A percentile compares a stretch with the other conserved stretches of the same genome.
Conservation (phyloP, 2,888 invertebrate species). For the Hymenopus coronatus region DNA sequence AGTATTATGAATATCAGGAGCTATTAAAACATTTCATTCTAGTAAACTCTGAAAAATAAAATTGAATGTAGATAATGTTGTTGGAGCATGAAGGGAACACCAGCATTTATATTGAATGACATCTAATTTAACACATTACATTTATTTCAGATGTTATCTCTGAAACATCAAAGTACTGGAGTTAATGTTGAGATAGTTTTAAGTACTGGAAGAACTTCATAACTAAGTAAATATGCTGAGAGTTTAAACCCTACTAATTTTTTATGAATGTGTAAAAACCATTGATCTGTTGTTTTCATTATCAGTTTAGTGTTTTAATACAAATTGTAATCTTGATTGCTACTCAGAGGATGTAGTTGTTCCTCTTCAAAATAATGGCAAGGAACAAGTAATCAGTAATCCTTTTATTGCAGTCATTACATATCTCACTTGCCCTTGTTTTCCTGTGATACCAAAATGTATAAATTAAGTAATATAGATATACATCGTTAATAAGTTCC, state of each 20-base stretch:
- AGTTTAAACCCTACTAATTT: not conserved
- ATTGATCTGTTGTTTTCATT: not conserved
- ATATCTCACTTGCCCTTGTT: conserved; percentile 21
- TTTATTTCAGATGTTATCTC: not conserved
- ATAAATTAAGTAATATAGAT: not conserved
- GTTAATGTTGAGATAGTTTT: not conserved
- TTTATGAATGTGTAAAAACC: not conserved
- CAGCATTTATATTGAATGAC: not conserved
- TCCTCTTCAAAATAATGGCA: not conserved
- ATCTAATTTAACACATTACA: not conserved
- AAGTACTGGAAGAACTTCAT: not conserved
- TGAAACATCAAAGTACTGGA: not conserved
- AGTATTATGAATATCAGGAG: not conserved
- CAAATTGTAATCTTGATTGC: not conserved
- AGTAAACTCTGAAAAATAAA: not conserved
- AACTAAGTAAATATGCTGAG: not conserved
- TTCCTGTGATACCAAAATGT: conserved; percentile 12
- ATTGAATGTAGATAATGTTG: not conserved
- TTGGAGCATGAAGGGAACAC: not conserved
- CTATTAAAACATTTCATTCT: not conserved
- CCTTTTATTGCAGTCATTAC: conserved; percentile 8
- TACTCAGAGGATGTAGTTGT: not conserved
- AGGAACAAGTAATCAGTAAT: not conserved
- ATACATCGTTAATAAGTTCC: not conserved
- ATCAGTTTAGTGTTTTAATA: not conserved